phyloP scores from a whole-genome alignment of 2,888 invertebrate genomes.

The Coenonympha glycerion region DNA sequence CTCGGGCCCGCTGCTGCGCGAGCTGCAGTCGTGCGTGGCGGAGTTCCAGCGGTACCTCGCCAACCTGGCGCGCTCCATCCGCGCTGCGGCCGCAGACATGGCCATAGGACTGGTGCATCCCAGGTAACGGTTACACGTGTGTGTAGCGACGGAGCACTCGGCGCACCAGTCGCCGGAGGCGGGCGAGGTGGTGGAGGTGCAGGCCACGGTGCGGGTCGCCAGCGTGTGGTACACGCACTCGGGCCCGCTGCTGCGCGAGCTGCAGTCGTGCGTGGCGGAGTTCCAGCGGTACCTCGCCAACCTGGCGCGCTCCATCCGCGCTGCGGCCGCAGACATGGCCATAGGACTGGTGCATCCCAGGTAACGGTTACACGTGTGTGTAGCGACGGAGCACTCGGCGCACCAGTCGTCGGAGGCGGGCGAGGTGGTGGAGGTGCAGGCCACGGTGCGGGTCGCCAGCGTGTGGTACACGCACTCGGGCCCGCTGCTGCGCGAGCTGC shows the following conservation, averaged over 20 bases:
- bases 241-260: constrained; percentile 87
- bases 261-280: constrained; percentile 91
- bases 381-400: no score
- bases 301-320: constrained; percentile 88
- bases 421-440: constrained; percentile 47
- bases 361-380: no score
- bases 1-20: constrained; percentile 88
- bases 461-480: constrained; percentile 96
- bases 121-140: no score
- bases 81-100: constrained; percentile 94
- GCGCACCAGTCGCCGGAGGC: no score
- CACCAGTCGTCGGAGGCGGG: neutral
- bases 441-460: constrained; percentile 84
- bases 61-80: constrained; percentile 88
- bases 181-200: constrained; percentile 41
- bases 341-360: constrained; percentile 88
- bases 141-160: no score
- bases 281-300: constrained; percentile 92
- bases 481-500: constrained; percentile 87
- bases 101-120: constrained; percentile 91
- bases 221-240: constrained; percentile 96
- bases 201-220: constrained; percentile 80
- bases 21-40: constrained; percentile 90
- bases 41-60: constrained; percentile 93
- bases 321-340: constrained; percentile 96